Percentiles rank a stretch among this genome's conserved stretches.
Conservation (phyloP, 2,797 vertebrate genomes). For the Lacerta viridis region DNA sequence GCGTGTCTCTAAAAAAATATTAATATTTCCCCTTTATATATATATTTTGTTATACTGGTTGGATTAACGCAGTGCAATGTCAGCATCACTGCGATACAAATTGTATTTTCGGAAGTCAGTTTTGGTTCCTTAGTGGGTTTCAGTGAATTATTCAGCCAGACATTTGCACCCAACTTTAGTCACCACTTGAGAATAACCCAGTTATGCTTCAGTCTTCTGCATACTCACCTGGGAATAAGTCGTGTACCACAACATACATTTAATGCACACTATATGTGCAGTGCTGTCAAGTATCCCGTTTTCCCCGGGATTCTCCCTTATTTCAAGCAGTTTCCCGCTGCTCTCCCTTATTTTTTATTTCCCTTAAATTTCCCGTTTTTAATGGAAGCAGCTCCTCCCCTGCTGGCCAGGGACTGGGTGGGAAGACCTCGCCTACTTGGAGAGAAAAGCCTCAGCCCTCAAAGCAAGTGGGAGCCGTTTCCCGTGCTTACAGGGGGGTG, state of each 20-base stretch:
- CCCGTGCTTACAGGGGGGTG: no score
- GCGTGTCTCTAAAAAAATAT: neutral
- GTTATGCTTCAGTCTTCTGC: neutral
- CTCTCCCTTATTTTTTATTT: no score
- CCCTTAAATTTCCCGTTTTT: no score
- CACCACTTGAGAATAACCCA: neutral
- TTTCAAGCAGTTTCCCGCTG: no score
- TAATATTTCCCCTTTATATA: neutral
- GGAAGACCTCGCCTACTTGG: no score
- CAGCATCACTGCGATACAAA: neutral
- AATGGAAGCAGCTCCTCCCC: no score
- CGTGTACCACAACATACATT: no score
- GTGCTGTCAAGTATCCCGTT: no score
- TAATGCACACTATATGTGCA: neutral
- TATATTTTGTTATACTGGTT: neutral
- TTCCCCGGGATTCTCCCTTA: no score
- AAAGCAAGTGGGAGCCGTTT: no score
- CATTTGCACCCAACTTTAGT: neutral
- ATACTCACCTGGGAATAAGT: neutral
- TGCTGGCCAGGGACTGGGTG: no score
- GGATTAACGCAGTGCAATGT: neutral
- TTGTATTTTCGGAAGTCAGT: conserved; percentile 59
- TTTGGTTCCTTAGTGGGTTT: conserved; percentile 41
- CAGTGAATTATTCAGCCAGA: conserved; percentile 12
- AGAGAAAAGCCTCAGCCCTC: no score